Evolutionary conservation across 2,113 vertebrate genomes (phyloP).

Genomic region (Phasianus colchicus): DNA sequence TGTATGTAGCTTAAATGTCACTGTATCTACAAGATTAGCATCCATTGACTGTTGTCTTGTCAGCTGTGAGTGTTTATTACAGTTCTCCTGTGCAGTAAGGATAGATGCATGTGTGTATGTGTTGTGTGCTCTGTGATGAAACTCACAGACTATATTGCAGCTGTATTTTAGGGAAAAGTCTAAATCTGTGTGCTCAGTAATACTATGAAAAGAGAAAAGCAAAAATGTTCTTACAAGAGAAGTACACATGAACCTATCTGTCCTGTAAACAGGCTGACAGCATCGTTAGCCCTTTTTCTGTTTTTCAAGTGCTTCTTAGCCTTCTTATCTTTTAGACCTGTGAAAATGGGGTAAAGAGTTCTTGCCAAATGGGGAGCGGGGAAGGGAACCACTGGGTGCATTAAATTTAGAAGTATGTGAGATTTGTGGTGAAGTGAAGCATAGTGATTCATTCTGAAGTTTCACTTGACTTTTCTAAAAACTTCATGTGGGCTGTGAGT

Average conservation of each 20-base stretch:
- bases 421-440: background rate
- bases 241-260: background rate
- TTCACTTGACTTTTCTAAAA: background rate
- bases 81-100: background rate
- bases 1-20: background rate
- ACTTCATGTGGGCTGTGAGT: background rate
- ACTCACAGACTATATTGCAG: background rate
- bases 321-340: background rate
- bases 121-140: background rate
- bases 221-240: background rate
- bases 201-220: background rate
- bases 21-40: background rate
- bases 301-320: background rate
- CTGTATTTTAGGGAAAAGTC: background rate
- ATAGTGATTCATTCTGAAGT: background rate
- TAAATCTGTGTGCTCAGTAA: background rate
- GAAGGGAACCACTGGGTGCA: background rate
- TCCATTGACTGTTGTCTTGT: conserved; percentile 7
- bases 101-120: background rate
- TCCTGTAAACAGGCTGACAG: background rate
- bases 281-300: background rate
- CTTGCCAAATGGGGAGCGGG: background rate
- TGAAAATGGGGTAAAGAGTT: background rate
- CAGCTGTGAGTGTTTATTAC: background rate
- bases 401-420: background rate